A percentile compares a stretch with the other conserved stretches of the same genome.
Evolutionary conservation across 92 coral and sea anemone species (phyloP).

Genomic region (Diadumene lineata): DNA sequence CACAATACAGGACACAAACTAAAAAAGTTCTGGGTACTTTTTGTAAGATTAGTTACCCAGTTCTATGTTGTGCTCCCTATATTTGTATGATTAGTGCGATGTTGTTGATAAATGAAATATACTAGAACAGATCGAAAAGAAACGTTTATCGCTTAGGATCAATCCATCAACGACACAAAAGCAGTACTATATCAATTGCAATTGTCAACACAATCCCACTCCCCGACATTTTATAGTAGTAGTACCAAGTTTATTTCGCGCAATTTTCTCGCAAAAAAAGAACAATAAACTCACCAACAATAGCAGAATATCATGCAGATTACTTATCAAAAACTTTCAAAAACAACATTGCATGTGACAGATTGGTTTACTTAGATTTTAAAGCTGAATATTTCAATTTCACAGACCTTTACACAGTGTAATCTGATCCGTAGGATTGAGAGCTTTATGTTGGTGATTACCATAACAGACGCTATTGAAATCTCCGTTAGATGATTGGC

Average conservation of each 20-base stretch:
- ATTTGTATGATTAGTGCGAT: slow-evolving; percentile 6
- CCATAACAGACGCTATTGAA: slow-evolving; percentile 77
- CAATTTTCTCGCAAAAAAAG: slow-evolving; percentile 6
- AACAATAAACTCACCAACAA: not conserved
- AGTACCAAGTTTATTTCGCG: not conserved
- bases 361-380: slow-evolving; percentile 12
- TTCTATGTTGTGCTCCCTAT: not conserved
- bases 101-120: slow-evolving; percentile 16
- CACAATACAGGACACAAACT: no score
- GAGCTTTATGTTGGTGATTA: slow-evolving; percentile 57
- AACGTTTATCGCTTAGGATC: slow-evolving; percentile 43
- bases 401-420: slow-evolving; percentile 30
- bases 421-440: slow-evolving; percentile 59
- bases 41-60: not conserved
- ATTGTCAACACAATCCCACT: slow-evolving; percentile 28
- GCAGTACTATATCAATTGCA: slow-evolving; percentile 21
- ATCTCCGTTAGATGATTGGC: slow-evolving; percentile 55
- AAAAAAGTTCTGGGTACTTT: not conserved
- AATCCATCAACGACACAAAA: slow-evolving; percentile 32
- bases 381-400: slow-evolving; percentile 19
- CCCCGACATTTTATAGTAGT: not conserved
- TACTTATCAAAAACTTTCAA: not conserved
- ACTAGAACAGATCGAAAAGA: not conserved
- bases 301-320: not conserved
- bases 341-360: slow-evolving; percentile 5